phyloP scores from a whole-genome alignment of 2,113 vertebrate genomes.

The Scolopax mira region DNA sequence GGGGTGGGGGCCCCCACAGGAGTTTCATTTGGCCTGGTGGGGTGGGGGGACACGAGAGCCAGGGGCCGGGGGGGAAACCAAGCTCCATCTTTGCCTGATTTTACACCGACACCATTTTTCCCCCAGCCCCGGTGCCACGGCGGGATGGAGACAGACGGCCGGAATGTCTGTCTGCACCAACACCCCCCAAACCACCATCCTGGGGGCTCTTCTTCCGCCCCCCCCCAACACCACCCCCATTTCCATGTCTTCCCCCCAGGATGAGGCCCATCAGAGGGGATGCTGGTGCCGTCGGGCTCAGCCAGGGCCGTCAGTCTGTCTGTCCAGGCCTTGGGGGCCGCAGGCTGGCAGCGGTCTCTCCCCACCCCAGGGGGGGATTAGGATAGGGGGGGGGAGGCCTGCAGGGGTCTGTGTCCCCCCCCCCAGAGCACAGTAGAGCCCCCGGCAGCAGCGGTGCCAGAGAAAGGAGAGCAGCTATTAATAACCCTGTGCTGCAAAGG shows the following conservation, averaged over 20 bases:
- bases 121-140: fast-evolving
- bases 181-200: fast-evolving
- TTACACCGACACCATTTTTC: fast-evolving
- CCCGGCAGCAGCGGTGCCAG: not conserved
- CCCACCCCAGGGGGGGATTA: not conserved
- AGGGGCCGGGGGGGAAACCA: not conserved
- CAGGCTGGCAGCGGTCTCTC: not conserved
- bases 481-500: conserved; percentile 12
- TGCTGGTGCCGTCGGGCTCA: fast-evolving
- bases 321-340: fast-evolving
- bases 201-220: not conserved
- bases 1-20: fast-evolving
- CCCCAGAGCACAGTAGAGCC: not conserved
- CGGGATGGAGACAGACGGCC: not conserved
- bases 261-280: not conserved
- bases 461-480: conserved; percentile 23
- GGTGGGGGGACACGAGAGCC: too few relatives aligned
- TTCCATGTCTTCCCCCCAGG: too few relatives aligned
- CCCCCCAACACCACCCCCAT: too few relatives aligned
- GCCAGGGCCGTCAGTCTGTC: not conserved
- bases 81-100: not conserved
- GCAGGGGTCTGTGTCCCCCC: not conserved
- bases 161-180: too few relatives aligned
- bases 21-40: not conserved
- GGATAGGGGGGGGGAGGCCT: not conserved